These are phyloP conservation scores for Tethea ocularis DNA, from an alignment of 2,888 invertebrate species.

Conservation along the genomic window DNA sequence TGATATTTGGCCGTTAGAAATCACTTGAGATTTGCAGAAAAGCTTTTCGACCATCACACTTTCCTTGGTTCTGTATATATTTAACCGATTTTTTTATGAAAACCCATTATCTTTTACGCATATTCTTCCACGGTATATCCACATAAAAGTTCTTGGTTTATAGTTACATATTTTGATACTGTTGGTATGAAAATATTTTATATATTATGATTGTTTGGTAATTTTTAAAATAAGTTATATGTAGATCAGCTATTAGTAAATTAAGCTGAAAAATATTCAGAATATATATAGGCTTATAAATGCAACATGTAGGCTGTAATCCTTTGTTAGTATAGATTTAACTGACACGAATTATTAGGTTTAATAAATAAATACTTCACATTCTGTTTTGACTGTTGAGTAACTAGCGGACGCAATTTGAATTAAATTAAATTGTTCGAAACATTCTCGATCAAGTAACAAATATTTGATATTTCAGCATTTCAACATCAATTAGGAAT, in stretches of 20 bases:
- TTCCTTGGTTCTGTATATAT: slow-evolving; percentile 8
- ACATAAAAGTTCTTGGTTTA: too few species aligned
- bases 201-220: too few species aligned
- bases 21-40: slow-evolving; percentile 34
- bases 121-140: neutral
- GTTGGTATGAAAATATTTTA: too few species aligned
- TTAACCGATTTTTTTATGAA: slow-evolving; percentile 10
- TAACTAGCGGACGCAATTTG: neutral
- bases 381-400: neutral
- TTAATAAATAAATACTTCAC: neutral
- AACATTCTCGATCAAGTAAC: slow-evolving; percentile 2
- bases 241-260: too few species aligned
- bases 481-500: slow-evolving; percentile 3
- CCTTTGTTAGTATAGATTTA: too few species aligned
- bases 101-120: neutral
- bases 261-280: too few species aligned
- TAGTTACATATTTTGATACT: too few species aligned
- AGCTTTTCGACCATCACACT: slow-evolving; percentile 22
- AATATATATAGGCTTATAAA: too few species aligned
- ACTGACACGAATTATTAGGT: too few species aligned
- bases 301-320: too few species aligned
- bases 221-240: too few species aligned
- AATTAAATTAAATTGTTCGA: slow-evolving; percentile 7
- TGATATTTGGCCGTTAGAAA: slow-evolving; percentile 45
- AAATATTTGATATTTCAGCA: slow-evolving; percentile 10